A percentile compares a stretch with the other conserved stretches of the same genome.
These are phyloP conservation scores for Drosophila oshimai DNA, from an alignment of 1,140 invertebrate genomes.

Conservation along the genomic window DNA sequence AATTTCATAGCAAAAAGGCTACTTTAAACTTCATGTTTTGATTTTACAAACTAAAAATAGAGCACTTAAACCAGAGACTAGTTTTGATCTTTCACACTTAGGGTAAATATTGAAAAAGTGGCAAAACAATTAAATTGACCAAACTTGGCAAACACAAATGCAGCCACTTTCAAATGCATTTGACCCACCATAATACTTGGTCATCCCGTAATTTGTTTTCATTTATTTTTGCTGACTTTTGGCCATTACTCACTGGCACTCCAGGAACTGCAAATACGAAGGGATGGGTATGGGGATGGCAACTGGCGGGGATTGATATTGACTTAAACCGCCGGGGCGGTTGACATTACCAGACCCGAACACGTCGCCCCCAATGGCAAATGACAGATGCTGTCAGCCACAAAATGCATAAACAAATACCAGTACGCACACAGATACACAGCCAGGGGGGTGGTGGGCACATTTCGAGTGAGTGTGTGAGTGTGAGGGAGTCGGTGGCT, in stretches of 20 bases:
- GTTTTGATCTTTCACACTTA: neutral
- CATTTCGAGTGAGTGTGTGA: too few species aligned
- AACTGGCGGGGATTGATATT: slow-evolving; percentile 49
- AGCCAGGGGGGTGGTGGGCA: neutral
- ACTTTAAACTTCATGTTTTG: too few species aligned
- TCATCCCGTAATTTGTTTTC: neutral
- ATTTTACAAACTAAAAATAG: neutral
- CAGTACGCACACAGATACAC: slow-evolving; percentile 8
- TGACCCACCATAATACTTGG: neutral
- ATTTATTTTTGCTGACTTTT: slow-evolving; percentile 19
- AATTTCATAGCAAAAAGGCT: too few species aligned
- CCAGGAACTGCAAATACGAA: neutral
- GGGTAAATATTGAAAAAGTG: neutral
- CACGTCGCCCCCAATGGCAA: slow-evolving; percentile 56
- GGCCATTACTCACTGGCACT: slow-evolving; percentile 32
- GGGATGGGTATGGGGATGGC: neutral
- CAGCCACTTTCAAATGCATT: slow-evolving; percentile 3
- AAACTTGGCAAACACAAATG: neutral
- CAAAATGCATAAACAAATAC: slow-evolving; percentile 68
- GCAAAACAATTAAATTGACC: neutral
- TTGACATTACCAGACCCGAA: slow-evolving; percentile 50
- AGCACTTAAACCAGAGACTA: neutral
- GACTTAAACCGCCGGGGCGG: slow-evolving; percentile 55
- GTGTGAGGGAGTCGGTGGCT: slow-evolving; percentile 18
- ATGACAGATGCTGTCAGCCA: slow-evolving; percentile 79